phyloP scores from a whole-genome alignment of 2,113 vertebrate species.

The Tachysurus vachellii region DNA sequence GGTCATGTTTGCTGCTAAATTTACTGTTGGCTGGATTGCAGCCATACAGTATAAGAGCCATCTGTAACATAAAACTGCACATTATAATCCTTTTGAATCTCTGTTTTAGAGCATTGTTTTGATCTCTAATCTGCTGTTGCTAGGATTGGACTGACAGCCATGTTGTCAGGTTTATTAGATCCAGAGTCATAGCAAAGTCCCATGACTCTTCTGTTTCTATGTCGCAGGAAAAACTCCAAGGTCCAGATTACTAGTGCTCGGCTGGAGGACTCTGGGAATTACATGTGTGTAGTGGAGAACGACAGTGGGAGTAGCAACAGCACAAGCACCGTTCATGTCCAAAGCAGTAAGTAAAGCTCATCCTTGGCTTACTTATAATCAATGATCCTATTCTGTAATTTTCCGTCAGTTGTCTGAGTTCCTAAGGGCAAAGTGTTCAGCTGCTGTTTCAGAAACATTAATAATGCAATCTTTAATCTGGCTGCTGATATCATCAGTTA shows the following conservation, averaged over 20 bases:
- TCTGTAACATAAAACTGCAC: constrained; percentile 1
- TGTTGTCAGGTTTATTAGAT: constrained; percentile 36
- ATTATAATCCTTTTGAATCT: constrained; percentile 16
- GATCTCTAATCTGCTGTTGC: constrained; percentile 45
- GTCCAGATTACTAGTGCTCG: constrained; percentile 92
- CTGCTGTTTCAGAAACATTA: neutral
- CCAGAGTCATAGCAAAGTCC: constrained; percentile 60
- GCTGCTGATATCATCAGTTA: neutral
- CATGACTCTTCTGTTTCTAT: constrained; percentile 70
- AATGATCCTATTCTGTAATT: neutral
- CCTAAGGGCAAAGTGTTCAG: neutral
- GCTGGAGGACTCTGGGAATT: constrained; percentile 93
- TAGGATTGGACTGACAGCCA: constrained; percentile 51
- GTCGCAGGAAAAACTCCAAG: constrained; percentile 90
- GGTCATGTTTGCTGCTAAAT: constrained; percentile 20
- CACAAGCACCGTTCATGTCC: constrained; percentile 89
- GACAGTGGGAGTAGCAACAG: constrained; percentile 84
- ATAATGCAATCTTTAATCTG: neutral
- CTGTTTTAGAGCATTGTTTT: constrained; percentile 20
- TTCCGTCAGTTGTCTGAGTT: neutral
- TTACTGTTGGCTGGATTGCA: constrained; percentile 4
- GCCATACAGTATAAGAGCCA: neutral
- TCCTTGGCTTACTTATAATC: neutral
- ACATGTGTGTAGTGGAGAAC: constrained; percentile 95
- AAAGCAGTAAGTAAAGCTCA: constrained; percentile 85